These are phyloP conservation scores for Synergus itoensis DNA, from an alignment of 2,888 invertebrate species.

Conservation along the genomic window DNA sequence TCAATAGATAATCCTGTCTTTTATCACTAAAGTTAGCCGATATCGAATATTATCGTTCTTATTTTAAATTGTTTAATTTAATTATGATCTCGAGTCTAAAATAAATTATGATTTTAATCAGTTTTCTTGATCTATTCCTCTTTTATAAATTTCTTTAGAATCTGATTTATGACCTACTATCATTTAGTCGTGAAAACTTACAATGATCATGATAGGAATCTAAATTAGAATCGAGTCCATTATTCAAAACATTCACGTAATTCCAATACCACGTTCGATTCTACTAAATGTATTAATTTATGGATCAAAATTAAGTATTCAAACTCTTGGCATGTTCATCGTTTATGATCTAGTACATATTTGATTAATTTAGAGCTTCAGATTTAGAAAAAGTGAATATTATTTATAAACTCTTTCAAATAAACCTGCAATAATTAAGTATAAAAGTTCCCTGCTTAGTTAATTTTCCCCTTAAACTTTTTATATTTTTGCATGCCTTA, in stretches of 20 bases:
- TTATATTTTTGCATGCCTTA: constrained; percentile 20
- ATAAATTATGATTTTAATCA: too few species aligned
- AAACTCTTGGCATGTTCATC: not conserved
- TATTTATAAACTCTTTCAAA: not conserved
- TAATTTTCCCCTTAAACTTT: constrained; percentile 16
- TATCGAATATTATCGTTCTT: too few species aligned
- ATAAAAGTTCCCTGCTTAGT: not conserved
- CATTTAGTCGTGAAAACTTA: not conserved
- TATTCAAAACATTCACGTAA: not conserved
- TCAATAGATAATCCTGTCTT: not conserved
- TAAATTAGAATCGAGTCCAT: not conserved
- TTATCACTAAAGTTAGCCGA: not conserved
- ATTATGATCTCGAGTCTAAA: too few species aligned
- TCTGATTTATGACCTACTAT: not conserved
- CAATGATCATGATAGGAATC: not conserved
- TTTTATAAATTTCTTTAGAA: not conserved
- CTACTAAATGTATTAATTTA: not conserved
- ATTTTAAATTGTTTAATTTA: too few species aligned
- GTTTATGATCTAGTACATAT: not conserved
- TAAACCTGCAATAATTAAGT: not conserved
- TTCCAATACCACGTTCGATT: not conserved
- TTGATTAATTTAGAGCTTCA: not conserved
- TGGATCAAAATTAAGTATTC: not conserved
- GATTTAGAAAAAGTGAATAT: not conserved
- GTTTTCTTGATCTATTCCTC: not conserved